Percentiles rank a stretch among this genome's conserved stretches.
Evolutionary conservation across 2,113 vertebrate genomes (phyloP).

Genomic region (Colossoma macropomum): DNA sequence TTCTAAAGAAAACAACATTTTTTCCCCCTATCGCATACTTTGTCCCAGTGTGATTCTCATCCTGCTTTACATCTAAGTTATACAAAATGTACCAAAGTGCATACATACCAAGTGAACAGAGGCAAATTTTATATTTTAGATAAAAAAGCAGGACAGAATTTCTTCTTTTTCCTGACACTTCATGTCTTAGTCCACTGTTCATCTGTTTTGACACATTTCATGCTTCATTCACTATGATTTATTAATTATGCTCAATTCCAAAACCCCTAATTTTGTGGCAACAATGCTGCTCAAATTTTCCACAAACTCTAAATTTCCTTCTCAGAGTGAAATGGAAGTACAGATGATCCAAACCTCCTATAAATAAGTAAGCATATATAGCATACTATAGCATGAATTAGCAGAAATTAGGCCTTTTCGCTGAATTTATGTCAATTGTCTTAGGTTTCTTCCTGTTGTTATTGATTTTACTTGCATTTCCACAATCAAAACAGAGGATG

Average conservation of each 20-base stretch:
- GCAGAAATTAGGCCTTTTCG: background rate
- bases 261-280: background rate
- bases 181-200: no score
- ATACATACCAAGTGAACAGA: slow-evolving; percentile 13
- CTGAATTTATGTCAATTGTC: background rate
- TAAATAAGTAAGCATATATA: no score
- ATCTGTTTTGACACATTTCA: background rate
- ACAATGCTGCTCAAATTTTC: background rate
- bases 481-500: background rate
- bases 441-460: background rate
- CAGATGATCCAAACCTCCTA: background rate
- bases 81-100: background rate
- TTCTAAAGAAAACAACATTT: slow-evolving; percentile 21
- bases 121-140: background rate
- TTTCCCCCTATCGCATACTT: background rate
- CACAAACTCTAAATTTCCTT: background rate
- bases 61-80: background rate
- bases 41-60: background rate
- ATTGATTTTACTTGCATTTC: background rate
- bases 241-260: background rate
- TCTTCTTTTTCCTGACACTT: background rate
- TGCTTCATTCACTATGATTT: background rate
- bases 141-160: background rate
- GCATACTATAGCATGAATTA: background rate
- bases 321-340: background rate